These are phyloP conservation scores for Griposia aprilina DNA, from an alignment of 2,888 invertebrate species.

Conservation along the genomic window DNA sequence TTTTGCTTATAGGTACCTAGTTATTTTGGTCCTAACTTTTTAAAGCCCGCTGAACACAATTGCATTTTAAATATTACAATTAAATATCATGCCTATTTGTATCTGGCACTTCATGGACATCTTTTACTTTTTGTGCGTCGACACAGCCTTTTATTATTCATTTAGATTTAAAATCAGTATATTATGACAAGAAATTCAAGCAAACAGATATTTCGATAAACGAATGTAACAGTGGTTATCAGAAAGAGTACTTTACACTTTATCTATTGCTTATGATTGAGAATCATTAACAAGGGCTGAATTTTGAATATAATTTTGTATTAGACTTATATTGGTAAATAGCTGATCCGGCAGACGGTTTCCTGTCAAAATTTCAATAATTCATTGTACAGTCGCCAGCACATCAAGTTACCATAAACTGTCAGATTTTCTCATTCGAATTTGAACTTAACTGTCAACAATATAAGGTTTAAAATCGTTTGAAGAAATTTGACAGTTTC, in stretches of 20 bases:
- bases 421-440: no score
- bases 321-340: neutral
- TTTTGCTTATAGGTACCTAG: neutral
- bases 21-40: conserved; percentile 8
- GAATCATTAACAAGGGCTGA: neutral
- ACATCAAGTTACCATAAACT: no score
- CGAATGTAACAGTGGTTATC: no score
- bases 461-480: no score
- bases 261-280: neutral
- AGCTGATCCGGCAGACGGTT: neutral
- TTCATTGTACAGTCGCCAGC: no score
- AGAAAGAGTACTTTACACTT: neutral
- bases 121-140: no score
- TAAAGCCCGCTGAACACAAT: neutral
- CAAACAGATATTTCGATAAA: neutral
- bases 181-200: neutral
- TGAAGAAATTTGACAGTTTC: no score
- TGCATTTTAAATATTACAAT: neutral
- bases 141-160: neutral
- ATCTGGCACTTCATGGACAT: no score
- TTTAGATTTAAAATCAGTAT: neutral
- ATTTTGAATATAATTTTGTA: neutral
- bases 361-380: neutral
- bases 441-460: no score
- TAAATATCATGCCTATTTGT: no score